Evolutionary conservation across 1,140 invertebrate genomes (phyloP).

Genomic region (Cherax destructor): DNA sequence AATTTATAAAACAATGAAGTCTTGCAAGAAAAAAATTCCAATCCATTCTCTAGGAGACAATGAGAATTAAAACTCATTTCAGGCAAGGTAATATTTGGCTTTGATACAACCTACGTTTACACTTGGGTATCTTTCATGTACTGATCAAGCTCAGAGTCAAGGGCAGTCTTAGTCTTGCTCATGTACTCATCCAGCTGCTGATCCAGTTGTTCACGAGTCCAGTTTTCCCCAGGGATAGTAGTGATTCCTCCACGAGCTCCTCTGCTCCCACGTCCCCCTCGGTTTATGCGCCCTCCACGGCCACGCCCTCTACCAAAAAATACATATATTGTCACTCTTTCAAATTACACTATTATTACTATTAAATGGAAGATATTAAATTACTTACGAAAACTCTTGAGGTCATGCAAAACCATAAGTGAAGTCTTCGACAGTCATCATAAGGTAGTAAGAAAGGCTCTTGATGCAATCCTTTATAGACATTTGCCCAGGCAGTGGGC

Average conservation of each 20-base stretch:
- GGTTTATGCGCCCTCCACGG: conserved; percentile 34
- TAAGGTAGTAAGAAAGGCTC: too few species aligned
- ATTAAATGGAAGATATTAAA: too few species aligned
- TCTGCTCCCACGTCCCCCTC: conserved; percentile 34
- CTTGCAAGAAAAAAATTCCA: not conserved
- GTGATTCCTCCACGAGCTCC: conserved; percentile 25
- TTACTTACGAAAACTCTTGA: too few species aligned
- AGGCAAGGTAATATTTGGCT: not conserved
- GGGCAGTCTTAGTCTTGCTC: conserved; percentile 55
- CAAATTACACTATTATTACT: too few species aligned
- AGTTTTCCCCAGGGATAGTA: not conserved
- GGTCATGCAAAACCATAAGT: too few species aligned
- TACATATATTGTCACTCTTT: too few species aligned
- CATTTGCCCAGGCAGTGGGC: too few species aligned
- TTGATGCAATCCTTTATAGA: too few species aligned
- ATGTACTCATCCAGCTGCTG: conserved; percentile 64
- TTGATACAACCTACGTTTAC: not conserved
- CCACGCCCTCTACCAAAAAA: conserved; percentile 29
- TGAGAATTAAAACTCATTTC: not conserved
- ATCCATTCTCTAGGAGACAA: not conserved
- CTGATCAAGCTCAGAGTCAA: conserved; percentile 48
- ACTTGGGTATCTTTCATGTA: conserved; percentile 55
- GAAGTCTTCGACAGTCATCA: too few species aligned
- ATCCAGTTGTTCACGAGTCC: conserved; percentile 48
- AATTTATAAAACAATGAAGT: not conserved